A percentile compares a stretch with the other conserved stretches of the same genome.
These are phyloP conservation scores for Canis aureus DNA, from an alignment of 2,113 vertebrate genomes.

Conservation along the genomic window DNA sequence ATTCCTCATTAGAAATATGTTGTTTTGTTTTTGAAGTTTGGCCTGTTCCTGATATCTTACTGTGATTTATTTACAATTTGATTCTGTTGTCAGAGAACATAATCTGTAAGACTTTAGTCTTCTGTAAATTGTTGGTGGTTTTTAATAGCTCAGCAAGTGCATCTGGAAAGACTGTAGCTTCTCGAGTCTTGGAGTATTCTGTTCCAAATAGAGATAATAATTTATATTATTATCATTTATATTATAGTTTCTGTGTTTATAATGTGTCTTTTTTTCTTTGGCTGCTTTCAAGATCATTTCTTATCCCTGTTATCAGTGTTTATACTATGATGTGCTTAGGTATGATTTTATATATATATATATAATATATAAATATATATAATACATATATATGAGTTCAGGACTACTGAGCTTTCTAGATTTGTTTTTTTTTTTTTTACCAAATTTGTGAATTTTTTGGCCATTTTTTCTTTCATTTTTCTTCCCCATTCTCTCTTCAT, in stretches of 20 bases:
- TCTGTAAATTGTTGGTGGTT: neutral
- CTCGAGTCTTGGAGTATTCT: neutral
- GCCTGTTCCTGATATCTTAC: neutral
- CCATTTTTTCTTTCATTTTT: neutral
- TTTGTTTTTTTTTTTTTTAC: neutral
- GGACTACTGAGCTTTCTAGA: neutral
- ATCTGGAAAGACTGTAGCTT: neutral
- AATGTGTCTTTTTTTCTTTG: neutral
- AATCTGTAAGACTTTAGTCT: neutral
- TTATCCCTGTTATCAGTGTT: neutral
- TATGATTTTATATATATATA: neutral
- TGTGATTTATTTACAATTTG: neutral
- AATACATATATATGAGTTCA: constrained; percentile 7
- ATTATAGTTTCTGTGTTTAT: neutral
- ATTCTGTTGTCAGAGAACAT: neutral
- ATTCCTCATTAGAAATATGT: constrained; percentile 22
- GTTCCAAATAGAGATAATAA: neutral
- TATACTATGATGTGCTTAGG: neutral
- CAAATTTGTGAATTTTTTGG: neutral
- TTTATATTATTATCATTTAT: neutral
- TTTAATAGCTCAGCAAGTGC: neutral
- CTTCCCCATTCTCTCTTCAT: neutral
- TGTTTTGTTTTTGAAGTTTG: constrained; percentile 11
- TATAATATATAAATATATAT: neutral
- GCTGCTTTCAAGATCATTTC: neutral